These are phyloP conservation scores for Idaea aversata DNA, from an alignment of 2,888 invertebrate genomes.

Conservation along the genomic window DNA sequence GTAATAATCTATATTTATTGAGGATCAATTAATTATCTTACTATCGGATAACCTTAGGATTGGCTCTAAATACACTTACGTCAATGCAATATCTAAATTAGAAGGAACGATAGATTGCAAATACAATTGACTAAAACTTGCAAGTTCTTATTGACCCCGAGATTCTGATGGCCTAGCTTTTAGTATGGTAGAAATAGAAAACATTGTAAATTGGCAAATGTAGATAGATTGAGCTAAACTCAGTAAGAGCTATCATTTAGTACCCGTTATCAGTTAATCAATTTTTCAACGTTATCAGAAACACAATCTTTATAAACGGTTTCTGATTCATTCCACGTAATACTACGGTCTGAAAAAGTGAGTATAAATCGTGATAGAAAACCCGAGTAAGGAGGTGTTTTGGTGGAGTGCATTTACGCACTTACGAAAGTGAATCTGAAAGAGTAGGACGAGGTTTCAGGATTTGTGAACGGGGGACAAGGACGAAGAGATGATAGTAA, in stretches of 20 bases:
- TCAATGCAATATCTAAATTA: conserved; percentile 45
- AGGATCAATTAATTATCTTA: conserved; percentile 48
- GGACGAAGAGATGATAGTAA: conserved; percentile 61
- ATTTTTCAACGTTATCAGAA: conserved; percentile 4
- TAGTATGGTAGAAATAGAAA: conserved; percentile 38
- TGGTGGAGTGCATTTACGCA: conserved; percentile 58
- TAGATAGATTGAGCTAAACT: background rate
- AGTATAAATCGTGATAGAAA: conserved; percentile 41
- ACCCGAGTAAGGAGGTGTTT: conserved; percentile 52
- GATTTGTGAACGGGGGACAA: conserved; percentile 37
- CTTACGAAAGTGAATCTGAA: conserved; percentile 59
- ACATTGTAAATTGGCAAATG: conserved; percentile 13
- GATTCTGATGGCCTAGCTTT: conserved; percentile 37
- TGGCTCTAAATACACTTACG: conserved; percentile 56
- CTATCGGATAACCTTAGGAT: conserved; percentile 56
- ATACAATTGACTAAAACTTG: conserved; percentile 53
- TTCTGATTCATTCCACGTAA: conserved; percentile 24
- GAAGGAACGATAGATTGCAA: conserved; percentile 31
- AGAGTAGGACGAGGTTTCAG: conserved; percentile 39
- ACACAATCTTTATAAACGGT: conserved; percentile 7
- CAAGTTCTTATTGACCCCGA: conserved; percentile 59
- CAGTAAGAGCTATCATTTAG: background rate
- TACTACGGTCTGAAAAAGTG: conserved; percentile 30
- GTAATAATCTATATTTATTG: conserved; percentile 28
- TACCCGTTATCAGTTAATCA: background rate